A percentile compares a stretch with the other conserved stretches of the same genome.
phyloP scores from a whole-genome alignment of 2,888 invertebrate species.

The Conomelus anceps region DNA sequence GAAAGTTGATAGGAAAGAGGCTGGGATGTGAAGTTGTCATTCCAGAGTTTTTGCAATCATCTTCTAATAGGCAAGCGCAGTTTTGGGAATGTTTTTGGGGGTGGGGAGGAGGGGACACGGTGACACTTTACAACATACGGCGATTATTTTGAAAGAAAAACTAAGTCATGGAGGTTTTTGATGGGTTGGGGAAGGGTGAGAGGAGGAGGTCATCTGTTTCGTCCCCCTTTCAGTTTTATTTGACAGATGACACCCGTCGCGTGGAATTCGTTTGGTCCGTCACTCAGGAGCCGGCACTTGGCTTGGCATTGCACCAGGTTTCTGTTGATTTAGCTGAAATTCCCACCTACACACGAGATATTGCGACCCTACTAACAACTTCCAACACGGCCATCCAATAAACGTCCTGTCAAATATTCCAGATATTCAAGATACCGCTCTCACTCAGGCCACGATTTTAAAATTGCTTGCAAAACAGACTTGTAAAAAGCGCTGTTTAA shows the following conservation, averaged over 20 bases:
- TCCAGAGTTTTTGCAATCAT: not conserved
- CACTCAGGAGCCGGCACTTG: not conserved
- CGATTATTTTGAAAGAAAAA: not conserved
- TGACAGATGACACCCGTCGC: not conserved
- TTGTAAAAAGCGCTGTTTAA: not conserved
- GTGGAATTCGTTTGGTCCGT: not conserved
- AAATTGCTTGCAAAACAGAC: not conserved
- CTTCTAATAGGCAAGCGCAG: not conserved
- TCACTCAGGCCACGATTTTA: not conserved
- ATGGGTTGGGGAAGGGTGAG: too few species aligned
- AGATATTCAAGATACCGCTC: not conserved
- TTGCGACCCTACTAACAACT: not conserved
- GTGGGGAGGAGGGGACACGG: not conserved
- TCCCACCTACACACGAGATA: not conserved
- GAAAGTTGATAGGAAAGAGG: not conserved
- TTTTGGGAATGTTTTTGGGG: not conserved
- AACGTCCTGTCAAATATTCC: not conserved
- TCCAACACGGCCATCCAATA: not conserved
- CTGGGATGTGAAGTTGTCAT: not conserved
- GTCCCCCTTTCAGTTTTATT: not conserved
- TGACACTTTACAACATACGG: not conserved
- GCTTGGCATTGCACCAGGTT: not conserved
- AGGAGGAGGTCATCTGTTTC: too few species aligned
- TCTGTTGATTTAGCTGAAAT: not conserved
- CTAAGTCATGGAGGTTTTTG: not conserved